Conservation (phyloP, 2,888 invertebrate genomes). For the Abrostola tripartita region DNA sequence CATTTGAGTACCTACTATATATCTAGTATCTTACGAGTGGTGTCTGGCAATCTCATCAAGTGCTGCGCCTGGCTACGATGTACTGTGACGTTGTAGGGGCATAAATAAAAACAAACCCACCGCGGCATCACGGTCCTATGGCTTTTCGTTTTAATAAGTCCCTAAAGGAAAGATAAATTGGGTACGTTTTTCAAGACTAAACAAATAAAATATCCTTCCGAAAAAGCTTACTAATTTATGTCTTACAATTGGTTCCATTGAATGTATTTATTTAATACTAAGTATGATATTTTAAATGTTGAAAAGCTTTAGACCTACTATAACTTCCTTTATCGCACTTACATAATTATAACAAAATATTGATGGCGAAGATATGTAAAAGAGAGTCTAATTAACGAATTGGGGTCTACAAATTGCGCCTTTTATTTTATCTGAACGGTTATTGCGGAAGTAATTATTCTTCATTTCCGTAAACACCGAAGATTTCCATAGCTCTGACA, state of each 20-base stretch:
- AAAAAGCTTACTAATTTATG: too few species aligned
- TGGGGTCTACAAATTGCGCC: background rate
- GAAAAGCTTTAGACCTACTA: too few species aligned
- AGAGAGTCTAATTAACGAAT: background rate
- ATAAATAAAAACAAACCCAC: background rate
- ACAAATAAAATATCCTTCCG: background rate
- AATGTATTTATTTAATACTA: too few species aligned
- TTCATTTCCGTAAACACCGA: background rate
- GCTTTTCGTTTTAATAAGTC: constrained; percentile 1
- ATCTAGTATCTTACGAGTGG: too few species aligned
- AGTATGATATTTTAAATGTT: too few species aligned
- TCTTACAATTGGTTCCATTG: too few species aligned
- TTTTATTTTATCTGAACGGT: constrained; percentile 2
- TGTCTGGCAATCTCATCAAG: too few species aligned
- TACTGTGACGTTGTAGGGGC: background rate
- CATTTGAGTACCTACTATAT: too few species aligned
- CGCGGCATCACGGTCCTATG: background rate
- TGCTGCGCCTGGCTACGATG: too few species aligned
- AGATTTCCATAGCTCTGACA: background rate
- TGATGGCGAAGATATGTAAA: background rate
- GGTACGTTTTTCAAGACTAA: background rate
- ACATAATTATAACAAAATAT: too few species aligned
- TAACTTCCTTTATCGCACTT: too few species aligned
- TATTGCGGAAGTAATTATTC: constrained; percentile 1
- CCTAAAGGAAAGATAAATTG: constrained; percentile 4